Conservation (phyloP, 2,888 invertebrate genomes). For the Oasisia sp. region DNA sequence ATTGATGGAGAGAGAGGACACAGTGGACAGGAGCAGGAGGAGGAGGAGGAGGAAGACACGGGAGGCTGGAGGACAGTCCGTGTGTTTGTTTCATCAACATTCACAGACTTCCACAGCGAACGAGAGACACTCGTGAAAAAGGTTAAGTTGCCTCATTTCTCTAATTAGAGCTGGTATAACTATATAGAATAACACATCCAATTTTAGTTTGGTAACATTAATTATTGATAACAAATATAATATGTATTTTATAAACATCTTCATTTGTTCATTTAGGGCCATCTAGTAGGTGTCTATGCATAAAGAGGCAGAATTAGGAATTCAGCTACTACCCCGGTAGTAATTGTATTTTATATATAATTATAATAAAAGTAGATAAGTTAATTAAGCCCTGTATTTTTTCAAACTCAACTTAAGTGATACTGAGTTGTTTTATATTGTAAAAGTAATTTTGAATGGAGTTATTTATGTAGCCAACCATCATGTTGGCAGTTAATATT, state of each 20-base stretch:
- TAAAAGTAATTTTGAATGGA: neutral
- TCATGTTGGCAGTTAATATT: neutral
- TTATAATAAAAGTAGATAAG: too few species aligned
- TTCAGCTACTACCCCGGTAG: too few species aligned
- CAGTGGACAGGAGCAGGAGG: neutral
- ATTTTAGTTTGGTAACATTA: too few species aligned
- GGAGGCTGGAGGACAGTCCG: slow-evolving; percentile 57
- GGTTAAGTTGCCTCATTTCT: slow-evolving; percentile 40
- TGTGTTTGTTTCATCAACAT: slow-evolving; percentile 64
- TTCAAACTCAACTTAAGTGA: neutral
- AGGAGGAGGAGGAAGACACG: neutral
- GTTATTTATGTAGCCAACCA: neutral
- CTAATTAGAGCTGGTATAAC: neutral
- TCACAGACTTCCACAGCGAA: slow-evolving; percentile 63
- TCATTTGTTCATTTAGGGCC: too few species aligned
- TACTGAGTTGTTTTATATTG: neutral
- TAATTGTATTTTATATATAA: too few species aligned
- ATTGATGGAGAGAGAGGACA: neutral
- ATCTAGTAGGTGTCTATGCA: too few species aligned
- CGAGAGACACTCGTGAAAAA: slow-evolving; percentile 63
- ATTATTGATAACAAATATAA: too few species aligned
- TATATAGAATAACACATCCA: too few species aligned
- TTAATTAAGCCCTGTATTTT: neutral
- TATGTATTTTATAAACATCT: too few species aligned
- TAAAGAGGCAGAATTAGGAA: too few species aligned